phyloP scores from a whole-genome alignment of 1,140 invertebrate species.

The Lutraria rhynchaena region DNA sequence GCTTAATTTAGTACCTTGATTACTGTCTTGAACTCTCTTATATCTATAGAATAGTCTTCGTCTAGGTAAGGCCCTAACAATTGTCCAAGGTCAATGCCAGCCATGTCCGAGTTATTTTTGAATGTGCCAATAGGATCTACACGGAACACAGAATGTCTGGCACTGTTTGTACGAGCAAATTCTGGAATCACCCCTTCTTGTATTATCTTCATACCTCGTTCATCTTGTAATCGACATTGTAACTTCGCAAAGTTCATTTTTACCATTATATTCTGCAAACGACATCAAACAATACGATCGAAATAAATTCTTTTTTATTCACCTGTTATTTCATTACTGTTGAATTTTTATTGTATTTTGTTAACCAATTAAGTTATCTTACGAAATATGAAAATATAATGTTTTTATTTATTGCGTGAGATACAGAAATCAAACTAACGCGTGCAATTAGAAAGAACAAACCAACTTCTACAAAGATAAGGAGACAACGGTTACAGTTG shows the following conservation, averaged over 20 bases:
- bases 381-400: too few relatives aligned
- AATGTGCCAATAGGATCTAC: slow-evolving; percentile 65
- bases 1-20: slow-evolving; percentile 67
- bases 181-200: slow-evolving; percentile 70
- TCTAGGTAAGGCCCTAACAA: slow-evolving; percentile 54
- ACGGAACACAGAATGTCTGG: slow-evolving; percentile 57
- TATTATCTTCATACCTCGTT: slow-evolving; percentile 63
- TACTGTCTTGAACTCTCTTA: slow-evolving; percentile 60
- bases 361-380: too few relatives aligned
- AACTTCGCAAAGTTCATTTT: slow-evolving; percentile 69
- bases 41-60: slow-evolving; percentile 53
- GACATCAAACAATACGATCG: slow-evolving; percentile 16
- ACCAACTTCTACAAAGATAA: too few relatives aligned
- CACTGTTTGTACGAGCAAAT: slow-evolving; percentile 65
- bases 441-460: too few relatives aligned
- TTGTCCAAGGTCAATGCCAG: slow-evolving; percentile 55
- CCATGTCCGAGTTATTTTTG: slow-evolving; percentile 50
- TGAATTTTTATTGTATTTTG: too few relatives aligned
- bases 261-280: slow-evolving; percentile 69
- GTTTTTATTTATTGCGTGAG: too few relatives aligned
- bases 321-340: neutral
- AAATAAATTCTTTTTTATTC: neutral
- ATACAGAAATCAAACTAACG: too few relatives aligned
- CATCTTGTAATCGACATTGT: slow-evolving; percentile 59
- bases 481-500: too few relatives aligned